phyloP scores from a whole-genome alignment of 1,140 invertebrate genomes.

The Lasioglossum albipes region DNA sequence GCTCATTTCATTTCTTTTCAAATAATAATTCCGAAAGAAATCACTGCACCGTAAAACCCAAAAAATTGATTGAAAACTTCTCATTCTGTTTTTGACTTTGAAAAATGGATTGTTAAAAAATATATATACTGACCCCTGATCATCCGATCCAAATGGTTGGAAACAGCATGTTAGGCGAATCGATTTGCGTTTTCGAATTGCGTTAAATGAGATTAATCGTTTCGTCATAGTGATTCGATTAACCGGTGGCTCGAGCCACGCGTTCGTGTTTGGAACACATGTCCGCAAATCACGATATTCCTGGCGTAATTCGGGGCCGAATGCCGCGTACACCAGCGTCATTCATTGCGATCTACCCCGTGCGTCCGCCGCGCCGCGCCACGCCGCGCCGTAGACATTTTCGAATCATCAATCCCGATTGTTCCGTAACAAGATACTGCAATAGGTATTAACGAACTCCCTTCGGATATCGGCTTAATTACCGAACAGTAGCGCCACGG shows the following conservation, averaged over 20 bases:
- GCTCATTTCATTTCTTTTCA: too few relatives aligned
- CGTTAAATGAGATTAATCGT: conserved; percentile 55
- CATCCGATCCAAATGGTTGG: too few relatives aligned
- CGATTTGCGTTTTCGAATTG: too few relatives aligned
- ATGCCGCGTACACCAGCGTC: neutral
- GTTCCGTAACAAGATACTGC: conserved; percentile 25
- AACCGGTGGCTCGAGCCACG: conserved; percentile 23
- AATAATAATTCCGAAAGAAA: too few relatives aligned
- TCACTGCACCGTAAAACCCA: too few relatives aligned
- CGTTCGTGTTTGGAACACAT: conserved; percentile 32
- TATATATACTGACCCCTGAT: too few relatives aligned
- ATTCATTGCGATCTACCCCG: conserved; percentile 37
- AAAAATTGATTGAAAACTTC: too few relatives aligned
- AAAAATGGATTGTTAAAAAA: too few relatives aligned
- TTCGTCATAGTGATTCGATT: conserved; percentile 56
- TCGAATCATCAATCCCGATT: conserved; percentile 59
- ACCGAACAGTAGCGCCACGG: neutral
- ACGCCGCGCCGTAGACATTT: conserved; percentile 54
- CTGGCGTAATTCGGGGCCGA: neutral
- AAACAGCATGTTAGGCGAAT: too few relatives aligned
- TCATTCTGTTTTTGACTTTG: too few relatives aligned
- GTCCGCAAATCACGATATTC: conserved; percentile 63
- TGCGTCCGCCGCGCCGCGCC: too few relatives aligned
- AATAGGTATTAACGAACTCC: conserved; percentile 1
- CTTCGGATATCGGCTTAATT: conserved; percentile 14